A percentile compares a stretch with the other conserved stretches of the same genome.
Evolutionary conservation across 2,113 vertebrate species (phyloP).

Genomic region (Poicephalus meyeri): DNA sequence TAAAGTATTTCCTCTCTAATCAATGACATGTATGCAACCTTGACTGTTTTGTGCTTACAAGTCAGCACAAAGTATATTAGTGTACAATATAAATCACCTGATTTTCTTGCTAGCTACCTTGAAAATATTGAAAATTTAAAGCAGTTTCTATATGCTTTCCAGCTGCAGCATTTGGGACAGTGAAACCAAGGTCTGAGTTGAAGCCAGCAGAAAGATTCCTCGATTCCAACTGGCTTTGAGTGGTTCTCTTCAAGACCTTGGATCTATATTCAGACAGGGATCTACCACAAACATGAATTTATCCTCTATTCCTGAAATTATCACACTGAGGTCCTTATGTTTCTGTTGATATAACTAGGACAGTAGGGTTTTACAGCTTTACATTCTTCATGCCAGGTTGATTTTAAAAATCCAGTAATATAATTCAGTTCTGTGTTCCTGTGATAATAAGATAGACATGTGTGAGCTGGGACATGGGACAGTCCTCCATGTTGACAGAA

Average conservation of each 20-base stretch:
- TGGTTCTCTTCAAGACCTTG: background rate
- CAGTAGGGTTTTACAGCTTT: background rate
- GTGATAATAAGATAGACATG: background rate
- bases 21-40: background rate
- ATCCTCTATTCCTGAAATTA: background rate
- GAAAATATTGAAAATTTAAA: background rate
- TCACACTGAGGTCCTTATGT: background rate
- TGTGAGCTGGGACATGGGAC: background rate
- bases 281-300: background rate
- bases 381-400: background rate
- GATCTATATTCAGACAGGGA: background rate
- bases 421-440: background rate
- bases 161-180: background rate
- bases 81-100: background rate
- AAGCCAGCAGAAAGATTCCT: background rate
- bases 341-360: background rate
- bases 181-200: background rate
- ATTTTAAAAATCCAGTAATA: background rate
- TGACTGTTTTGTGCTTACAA: background rate
- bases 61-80: background rate
- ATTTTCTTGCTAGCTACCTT: background rate
- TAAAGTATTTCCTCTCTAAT: background rate
- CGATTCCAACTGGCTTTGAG: background rate
- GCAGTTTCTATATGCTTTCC: background rate
- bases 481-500: background rate